These are phyloP conservation scores for Phacellophora camtschatica DNA, from an alignment of 30 jellyfish, hydroid and myxozoan species.

Conservation along the genomic window DNA sequence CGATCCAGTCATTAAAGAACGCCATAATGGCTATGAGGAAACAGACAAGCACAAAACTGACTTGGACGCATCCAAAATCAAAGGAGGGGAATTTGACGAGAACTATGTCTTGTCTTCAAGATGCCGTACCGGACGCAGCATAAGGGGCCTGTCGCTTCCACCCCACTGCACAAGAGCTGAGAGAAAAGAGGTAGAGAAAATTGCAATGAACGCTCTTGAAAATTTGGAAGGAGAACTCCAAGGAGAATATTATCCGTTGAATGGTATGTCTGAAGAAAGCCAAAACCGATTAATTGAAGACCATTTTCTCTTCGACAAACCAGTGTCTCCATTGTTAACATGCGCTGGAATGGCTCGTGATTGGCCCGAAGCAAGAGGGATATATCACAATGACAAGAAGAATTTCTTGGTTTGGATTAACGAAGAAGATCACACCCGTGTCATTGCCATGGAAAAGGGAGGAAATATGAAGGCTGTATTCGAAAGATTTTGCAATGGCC, in stretches of 20 bases:
- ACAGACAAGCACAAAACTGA: constrained; percentile 85
- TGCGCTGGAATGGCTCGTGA: constrained; percentile 92
- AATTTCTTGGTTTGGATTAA: constrained; percentile 82
- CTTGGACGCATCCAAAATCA: constrained; percentile 56
- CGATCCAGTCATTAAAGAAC: constrained; percentile 82
- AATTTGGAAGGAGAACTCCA: constrained; percentile 48
- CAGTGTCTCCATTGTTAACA: constrained; percentile 82
- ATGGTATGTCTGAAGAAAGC: constrained; percentile 70
- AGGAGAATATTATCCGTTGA: constrained; percentile 66
- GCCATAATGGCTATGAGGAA: constrained; percentile 77
- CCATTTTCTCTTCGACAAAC: constrained; percentile 77
- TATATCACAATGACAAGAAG: constrained; percentile 75
- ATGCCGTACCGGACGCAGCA: constrained; percentile 84
- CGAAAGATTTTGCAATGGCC: constrained; percentile 75
- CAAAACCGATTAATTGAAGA: constrained; percentile 70
- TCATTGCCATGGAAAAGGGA: constrained; percentile 83
- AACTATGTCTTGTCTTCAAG: constrained; percentile 77
- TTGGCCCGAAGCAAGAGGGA: constrained; percentile 97
- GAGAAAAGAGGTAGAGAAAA: constrained; percentile 52
- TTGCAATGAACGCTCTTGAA: constrained; percentile 1
- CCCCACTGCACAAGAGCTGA: constrained; percentile 93
- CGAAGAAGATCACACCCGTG: constrained; percentile 86
- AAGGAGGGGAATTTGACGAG: constrained; percentile 77
- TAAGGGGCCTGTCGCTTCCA: constrained; percentile 69
- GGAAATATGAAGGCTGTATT: constrained; percentile 84